Evolutionary conservation across 2,888 invertebrate species (phyloP), one percentile per base, ranked within the genome.

Genomic region (Carcina quercana): DNA sequence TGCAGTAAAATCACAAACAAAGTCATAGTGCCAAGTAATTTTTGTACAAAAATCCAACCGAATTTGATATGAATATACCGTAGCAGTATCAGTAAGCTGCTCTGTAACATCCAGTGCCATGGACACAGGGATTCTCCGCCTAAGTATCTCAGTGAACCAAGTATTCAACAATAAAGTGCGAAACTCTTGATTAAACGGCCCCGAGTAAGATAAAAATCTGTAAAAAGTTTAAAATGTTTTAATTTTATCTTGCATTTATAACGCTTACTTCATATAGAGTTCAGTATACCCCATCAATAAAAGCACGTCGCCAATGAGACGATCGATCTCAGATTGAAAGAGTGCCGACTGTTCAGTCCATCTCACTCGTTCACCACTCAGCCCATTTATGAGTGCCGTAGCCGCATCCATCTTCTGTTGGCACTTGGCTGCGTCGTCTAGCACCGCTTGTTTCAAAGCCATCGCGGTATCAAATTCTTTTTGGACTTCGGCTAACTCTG

Each of bases 131-230:
- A 96, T 94, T 61, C 90, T 89, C 32, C 88, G 83, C 26, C 69
- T 75, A 1, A 88, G 59, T 41, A 96, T 78, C 50, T 90, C 88
- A 25, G 87, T 85, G 7, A 89, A 76, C 94, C 95, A 95, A 30
- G 73, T 84, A 34, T 66, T 82, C 47, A 89, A 86, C 48, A 95
- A 75, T 3, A 87, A 57, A 8, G 54, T 64, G 19, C 96, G 86
- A 68, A 91, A 96, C 61, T 95, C 94, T 78, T 96, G 96, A 76
- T 96, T 96, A 59, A 96, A 96, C 1, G 96, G 95, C 1, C 96
- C 96, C n/a, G 91, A 87, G 55, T 96, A 96, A 0, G 93, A 94
- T 22, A 96, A 74, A 70, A 96, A 96, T 35, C 88, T 84, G 48
- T 22, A 62, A 53, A 24, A 6, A 24, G 11, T 24, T n/a, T n/a